These are phyloP conservation scores for Centrocercus urophasianus DNA, from an alignment of 2,113 vertebrate species.

Conservation along the genomic window DNA sequence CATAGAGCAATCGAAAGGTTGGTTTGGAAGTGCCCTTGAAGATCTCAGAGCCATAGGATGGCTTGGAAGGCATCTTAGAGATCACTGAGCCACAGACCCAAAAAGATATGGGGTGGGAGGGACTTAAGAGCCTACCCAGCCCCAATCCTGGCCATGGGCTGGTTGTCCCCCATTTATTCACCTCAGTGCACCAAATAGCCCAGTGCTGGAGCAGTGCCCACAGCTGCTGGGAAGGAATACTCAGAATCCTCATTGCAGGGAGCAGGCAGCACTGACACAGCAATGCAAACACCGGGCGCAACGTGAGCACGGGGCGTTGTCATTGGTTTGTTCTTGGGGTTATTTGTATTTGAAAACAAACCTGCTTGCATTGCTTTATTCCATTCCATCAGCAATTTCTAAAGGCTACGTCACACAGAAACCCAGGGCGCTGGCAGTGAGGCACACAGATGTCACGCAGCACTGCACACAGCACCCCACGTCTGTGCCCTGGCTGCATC, in stretches of 20 bases:
- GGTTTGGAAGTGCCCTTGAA: neutral
- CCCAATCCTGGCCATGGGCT: neutral
- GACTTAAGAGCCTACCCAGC: neutral
- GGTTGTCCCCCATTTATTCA: neutral
- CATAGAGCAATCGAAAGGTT: too few species aligned
- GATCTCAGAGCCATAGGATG: neutral
- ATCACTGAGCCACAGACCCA: neutral
- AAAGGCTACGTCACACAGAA: rapidly evolving
- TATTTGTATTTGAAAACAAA: neutral
- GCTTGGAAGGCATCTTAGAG: neutral
- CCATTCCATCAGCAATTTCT: neutral
- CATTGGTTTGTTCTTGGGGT: neutral
- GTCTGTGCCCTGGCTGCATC: too few species aligned
- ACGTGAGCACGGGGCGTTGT: neutral
- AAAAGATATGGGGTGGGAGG: neutral
- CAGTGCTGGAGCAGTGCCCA: neutral
- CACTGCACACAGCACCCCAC: too few species aligned
- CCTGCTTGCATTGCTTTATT: neutral
- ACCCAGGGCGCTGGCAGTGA: neutral
- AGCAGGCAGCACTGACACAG: neutral
- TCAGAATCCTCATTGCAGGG: neutral
- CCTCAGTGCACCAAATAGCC: neutral
- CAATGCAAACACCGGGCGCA: neutral
- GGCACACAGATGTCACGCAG: too few species aligned
- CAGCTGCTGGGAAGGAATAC: neutral